Percentiles rank a stretch among this genome's conserved stretches.
Evolutionary conservation across 2,797 vertebrate genomes (phyloP).

Genomic region (Carapus acus): DNA sequence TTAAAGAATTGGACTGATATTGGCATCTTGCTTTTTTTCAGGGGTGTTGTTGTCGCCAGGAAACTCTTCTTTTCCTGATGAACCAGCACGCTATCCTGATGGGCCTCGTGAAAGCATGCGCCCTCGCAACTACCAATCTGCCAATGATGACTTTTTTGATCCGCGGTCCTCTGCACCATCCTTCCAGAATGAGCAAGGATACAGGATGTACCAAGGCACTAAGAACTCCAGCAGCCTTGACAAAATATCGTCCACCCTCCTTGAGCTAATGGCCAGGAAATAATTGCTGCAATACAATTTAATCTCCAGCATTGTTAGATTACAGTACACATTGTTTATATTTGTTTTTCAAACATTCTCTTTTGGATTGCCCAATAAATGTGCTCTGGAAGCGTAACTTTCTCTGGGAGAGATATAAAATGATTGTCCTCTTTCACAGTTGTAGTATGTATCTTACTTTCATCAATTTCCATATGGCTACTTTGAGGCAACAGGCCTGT

Average conservation of each 20-base stretch:
- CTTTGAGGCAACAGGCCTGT: too few relatives aligned
- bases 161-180: slow-evolving; percentile 34
- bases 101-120: slow-evolving; percentile 45
- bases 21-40: too few relatives aligned
- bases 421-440: too few relatives aligned
- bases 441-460: too few relatives aligned
- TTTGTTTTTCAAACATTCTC: too few relatives aligned
- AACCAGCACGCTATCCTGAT: slow-evolving; percentile 32
- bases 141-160: slow-evolving; percentile 37
- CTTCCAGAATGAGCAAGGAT: slow-evolving; percentile 29
- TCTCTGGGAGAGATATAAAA: too few relatives aligned
- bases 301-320: too few relatives aligned
- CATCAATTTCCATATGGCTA: too few relatives aligned
- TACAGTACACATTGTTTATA: too few relatives aligned
- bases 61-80: slow-evolving; percentile 25
- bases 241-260: slow-evolving; percentile 66
- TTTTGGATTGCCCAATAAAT: too few relatives aligned
- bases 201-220: slow-evolving; percentile 23
- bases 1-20: too few relatives aligned
- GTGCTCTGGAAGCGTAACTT: too few relatives aligned
- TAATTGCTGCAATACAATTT: slow-evolving; percentile 9
- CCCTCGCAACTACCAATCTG: slow-evolving; percentile 23
- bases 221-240: slow-evolving; percentile 59
- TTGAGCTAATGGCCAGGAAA: slow-evolving; percentile 69
- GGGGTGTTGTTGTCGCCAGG: slow-evolving; percentile 34